phyloP scores from a whole-genome alignment of 2,888 invertebrate species.

The Xanthia togata region DNA sequence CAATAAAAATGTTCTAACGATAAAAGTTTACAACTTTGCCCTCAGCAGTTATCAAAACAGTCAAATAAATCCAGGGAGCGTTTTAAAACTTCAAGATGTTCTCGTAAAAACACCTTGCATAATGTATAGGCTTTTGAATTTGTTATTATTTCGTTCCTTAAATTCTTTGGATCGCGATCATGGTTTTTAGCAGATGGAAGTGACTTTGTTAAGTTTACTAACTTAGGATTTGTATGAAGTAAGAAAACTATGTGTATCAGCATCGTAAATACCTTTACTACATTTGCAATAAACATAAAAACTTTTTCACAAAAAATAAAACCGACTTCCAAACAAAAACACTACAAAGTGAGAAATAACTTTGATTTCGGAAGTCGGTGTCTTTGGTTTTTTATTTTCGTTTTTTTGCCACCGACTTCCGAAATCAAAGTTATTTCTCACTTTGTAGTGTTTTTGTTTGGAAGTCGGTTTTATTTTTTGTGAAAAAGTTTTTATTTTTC shows the following conservation, averaged over 20 bases:
- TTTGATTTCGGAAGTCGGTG: no score
- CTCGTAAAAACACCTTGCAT: conserved; percentile 78
- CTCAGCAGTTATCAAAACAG: conserved; percentile 76
- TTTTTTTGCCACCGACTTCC: no score
- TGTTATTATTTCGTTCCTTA: conserved; percentile 67
- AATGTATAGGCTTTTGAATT: conserved; percentile 73
- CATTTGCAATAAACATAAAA: background rate
- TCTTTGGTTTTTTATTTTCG: no score
- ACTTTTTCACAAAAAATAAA: no score
- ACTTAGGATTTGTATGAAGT: background rate
- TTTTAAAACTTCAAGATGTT: conserved; percentile 77
- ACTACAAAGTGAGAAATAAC: no score
- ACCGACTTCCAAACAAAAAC: no score
- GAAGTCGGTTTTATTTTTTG: no score
- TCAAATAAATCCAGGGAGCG: conserved; percentile 76
- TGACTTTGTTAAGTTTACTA: background rate
- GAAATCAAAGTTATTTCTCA: no score
- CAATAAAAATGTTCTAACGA: conserved; percentile 65
- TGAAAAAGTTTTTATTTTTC: no score
- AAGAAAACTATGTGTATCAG: background rate
- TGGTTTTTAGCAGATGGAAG: background rate
- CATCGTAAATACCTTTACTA: background rate
- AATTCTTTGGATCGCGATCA: conserved; percentile 51
- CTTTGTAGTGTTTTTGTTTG: no score
- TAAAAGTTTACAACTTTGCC: conserved; percentile 65